Evolutionary conservation across 2,113 vertebrate species (phyloP), one percentile per base, ranked within the genome.

Genomic region (Butastur rufipennis): DNA sequence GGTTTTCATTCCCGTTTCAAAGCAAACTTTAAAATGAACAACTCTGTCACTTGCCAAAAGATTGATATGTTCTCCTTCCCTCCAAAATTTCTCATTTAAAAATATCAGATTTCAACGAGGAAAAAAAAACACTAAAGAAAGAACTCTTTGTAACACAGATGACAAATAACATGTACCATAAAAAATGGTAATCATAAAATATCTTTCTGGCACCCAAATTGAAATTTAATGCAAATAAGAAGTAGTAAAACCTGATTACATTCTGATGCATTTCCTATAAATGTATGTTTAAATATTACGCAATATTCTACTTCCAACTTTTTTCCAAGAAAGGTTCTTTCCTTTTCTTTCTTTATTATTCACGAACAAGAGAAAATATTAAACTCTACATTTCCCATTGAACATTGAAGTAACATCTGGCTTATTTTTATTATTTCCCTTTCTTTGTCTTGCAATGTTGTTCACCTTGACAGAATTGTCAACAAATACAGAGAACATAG

Each of bases 171-270:
- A 79, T 2, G 36, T 38, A 87, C 29, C 32, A 78, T 94, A 95
- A 96, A 66, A 97, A 95, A 82, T 34, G 27, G 48, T 92, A 94
- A 95, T 89, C 61, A 88, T 42, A 90, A 96, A 92, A 83, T 88
- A 84, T 61, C 13, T 88, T 95, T 55, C 34, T 80, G 84, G 66
- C 6, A 75, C 38, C 20, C 43, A 74, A 95, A 97, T 53, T 92
- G 71, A 96, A 97, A 94, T 74, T 71, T 75, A 75, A 95, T 93
- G 79, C 53, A 90, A 93, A 79, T 88, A 92, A 56, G 43, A 68
- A 93, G 16, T 48, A 92, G 86, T 36, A 95, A 91, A 74, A 84
- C 19, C 16, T 75, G 53, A 95, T 83, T 83, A 90, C 4, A 85
- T 85, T 97, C 43, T 83, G 22, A 88, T 91, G 4, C 6, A 87